Conservation (phyloP, 2,113 vertebrate species). For the Bujurquina vittata region DNA sequence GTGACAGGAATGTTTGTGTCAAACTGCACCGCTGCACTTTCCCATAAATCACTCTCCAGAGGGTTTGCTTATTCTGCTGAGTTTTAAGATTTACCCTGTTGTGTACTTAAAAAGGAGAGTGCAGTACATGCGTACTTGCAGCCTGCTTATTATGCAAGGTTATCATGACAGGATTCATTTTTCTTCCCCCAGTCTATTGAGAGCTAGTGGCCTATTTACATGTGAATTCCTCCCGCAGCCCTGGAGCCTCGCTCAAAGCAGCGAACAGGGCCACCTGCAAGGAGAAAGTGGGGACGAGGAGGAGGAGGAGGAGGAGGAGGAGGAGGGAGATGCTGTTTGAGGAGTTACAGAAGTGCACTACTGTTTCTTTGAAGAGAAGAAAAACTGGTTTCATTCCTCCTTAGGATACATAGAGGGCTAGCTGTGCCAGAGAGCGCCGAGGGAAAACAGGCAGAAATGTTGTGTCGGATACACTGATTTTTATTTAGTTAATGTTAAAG, state of each 20-base stretch:
- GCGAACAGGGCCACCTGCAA: constrained; percentile 71
- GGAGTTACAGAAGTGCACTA: constrained; percentile 68
- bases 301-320: background rate
- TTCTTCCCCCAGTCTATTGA: constrained; percentile 55
- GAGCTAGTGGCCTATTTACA: constrained; percentile 79
- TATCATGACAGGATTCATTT: constrained; percentile 74
- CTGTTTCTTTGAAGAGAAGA: constrained; percentile 64
- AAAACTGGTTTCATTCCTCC: constrained; percentile 71
- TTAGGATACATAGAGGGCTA: constrained; percentile 18
- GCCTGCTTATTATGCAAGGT: constrained; percentile 62
- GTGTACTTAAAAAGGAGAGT: constrained; percentile 37
- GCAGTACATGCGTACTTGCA: constrained; percentile 17
- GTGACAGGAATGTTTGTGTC: constrained; percentile 19
- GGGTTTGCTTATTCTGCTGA: constrained; percentile 37
- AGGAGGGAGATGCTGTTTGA: constrained; percentile 18
- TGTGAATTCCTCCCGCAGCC: constrained; percentile 76
- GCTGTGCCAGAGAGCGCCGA: constrained; percentile 44
- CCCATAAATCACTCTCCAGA: constrained; percentile 23
- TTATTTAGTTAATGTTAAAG: background rate
- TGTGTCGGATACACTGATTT: background rate
- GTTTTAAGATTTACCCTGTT: constrained; percentile 37
- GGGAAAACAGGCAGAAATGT: constrained; percentile 32
- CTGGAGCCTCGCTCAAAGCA: constrained; percentile 58
- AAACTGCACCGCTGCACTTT: constrained; percentile 30
- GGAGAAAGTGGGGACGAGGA: constrained; percentile 33